Evolutionary conservation across 2,888 invertebrate species (phyloP).

Genomic region (Loripinus fragilis): DNA sequence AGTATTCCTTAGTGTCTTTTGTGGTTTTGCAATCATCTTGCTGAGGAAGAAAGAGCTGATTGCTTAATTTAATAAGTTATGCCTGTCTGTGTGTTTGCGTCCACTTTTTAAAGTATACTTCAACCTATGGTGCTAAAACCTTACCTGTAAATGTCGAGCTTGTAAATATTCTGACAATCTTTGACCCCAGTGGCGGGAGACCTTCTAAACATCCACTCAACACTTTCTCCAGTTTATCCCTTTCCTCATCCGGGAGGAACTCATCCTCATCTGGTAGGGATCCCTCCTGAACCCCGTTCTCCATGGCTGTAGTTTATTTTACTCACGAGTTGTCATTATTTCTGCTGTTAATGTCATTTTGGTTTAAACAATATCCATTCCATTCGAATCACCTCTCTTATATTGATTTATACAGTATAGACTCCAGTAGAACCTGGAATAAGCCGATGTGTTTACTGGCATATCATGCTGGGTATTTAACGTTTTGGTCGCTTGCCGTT

Average conservation of each 20-base stretch:
- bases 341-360: too few species aligned
- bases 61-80: too few species aligned
- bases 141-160: slow-evolving; percentile 99
- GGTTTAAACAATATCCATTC: background rate
- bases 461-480: too few species aligned
- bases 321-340: background rate
- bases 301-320: background rate
- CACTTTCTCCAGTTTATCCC: slow-evolving; percentile 68
- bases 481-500: too few species aligned
- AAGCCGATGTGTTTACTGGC: too few species aligned
- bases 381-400: background rate
- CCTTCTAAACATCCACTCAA: slow-evolving; percentile 85
- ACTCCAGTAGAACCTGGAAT: too few species aligned
- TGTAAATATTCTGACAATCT: slow-evolving; percentile 98
- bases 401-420: too few species aligned
- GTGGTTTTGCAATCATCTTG: too few species aligned
- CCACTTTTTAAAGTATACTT: too few species aligned
- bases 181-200: slow-evolving; percentile 97
- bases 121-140: background rate
- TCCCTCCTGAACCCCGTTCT: slow-evolving; percentile 45
- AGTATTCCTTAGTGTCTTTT: too few species aligned
- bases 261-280: slow-evolving; percentile 52
- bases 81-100: too few species aligned
- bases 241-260: slow-evolving; percentile 62
- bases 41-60: too few species aligned